Percentiles rank a stretch among this genome's conserved stretches.
phyloP scores from a whole-genome alignment of 2,797 vertebrate species.

The Telmatherina bonti region DNA sequence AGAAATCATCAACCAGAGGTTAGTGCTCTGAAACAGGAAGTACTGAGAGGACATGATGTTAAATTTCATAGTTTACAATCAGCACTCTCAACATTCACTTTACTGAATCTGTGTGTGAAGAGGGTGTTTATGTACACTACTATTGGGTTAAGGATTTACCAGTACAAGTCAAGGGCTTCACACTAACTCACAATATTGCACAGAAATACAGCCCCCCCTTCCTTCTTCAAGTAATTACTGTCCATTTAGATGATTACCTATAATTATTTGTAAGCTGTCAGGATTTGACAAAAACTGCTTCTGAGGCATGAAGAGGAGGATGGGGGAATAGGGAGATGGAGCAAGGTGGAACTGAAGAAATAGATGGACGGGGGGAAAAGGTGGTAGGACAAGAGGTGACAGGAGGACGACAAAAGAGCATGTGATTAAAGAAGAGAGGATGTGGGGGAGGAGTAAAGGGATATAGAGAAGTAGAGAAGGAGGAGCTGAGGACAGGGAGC shows the following conservation, averaged over 20 bases:
- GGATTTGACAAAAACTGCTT: conserved; percentile 79
- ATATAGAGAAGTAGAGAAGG: conserved; percentile 17
- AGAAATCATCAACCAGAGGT: too few species aligned
- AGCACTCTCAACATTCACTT: too few species aligned
- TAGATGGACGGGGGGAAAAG: conserved; percentile 45
- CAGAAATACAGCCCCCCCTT: conserved; percentile 55
- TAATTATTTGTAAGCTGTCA: conserved; percentile 89
- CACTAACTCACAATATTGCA: conserved; percentile 65
- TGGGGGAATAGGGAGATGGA: conserved; percentile 33
- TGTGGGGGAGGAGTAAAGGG: neutral
- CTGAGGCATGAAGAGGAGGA: conserved; percentile 57
- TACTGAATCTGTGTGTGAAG: too few species aligned
- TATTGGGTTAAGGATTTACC: conserved; percentile 50
- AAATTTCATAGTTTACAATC: too few species aligned
- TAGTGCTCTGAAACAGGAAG: too few species aligned
- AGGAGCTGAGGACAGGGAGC: conserved; percentile 46
- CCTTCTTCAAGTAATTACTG: conserved; percentile 85
- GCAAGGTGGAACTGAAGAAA: conserved; percentile 37
- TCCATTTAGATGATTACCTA: conserved; percentile 88
- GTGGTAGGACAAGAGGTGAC: conserved; percentile 42
- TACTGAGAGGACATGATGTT: too few species aligned
- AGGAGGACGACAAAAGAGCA: conserved; percentile 37
- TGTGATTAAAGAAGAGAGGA: conserved; percentile 25
- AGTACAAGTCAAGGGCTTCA: conserved; percentile 61
- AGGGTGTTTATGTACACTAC: conserved; percentile 13